Evolutionary conservation across 2,797 vertebrate genomes (phyloP).

Genomic region (Trichosurus vulpecula): DNA sequence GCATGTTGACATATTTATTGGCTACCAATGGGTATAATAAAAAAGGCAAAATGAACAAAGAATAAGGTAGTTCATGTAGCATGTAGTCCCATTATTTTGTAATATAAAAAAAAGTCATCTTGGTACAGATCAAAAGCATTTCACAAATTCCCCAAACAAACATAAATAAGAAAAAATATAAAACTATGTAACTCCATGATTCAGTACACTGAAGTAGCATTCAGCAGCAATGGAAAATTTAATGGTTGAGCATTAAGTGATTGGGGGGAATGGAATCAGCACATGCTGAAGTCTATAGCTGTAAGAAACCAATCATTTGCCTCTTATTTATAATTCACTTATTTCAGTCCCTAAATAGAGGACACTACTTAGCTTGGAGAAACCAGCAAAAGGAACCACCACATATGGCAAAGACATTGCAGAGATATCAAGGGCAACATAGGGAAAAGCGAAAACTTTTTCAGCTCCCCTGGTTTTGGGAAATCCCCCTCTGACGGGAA

Average conservation of each 20-base stretch:
- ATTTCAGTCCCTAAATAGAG: background rate
- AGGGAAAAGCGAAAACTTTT: background rate
- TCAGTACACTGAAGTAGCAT: slow-evolving; percentile 37
- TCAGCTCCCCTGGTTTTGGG: background rate
- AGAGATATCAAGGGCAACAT: background rate
- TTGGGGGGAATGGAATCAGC: slow-evolving; percentile 49
- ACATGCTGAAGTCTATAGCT: slow-evolving; percentile 62
- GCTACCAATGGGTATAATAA: slow-evolving; percentile 71
- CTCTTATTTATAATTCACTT: slow-evolving; percentile 35
- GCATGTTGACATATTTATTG: slow-evolving; percentile 77
- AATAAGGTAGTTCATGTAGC: slow-evolving; percentile 60
- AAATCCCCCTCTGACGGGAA: background rate
- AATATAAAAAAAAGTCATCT: slow-evolving; percentile 62
- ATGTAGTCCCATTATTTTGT: slow-evolving; percentile 69
- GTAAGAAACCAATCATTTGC: slow-evolving; percentile 32
- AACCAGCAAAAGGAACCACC: background rate
- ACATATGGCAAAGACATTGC: background rate
- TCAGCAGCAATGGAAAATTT: slow-evolving; percentile 33
- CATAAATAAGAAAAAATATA: slow-evolving; percentile 73
- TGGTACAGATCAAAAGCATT: slow-evolving; percentile 72
- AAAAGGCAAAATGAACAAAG: slow-evolving; percentile 68
- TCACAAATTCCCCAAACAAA: slow-evolving; percentile 75
- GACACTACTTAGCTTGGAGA: slow-evolving; percentile 16
- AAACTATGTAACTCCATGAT: slow-evolving; percentile 57
- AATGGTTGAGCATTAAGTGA: slow-evolving; percentile 55